Conservation (phyloP, 2,797 vertebrate species). For the Gymnothorax javanicus region DNA sequence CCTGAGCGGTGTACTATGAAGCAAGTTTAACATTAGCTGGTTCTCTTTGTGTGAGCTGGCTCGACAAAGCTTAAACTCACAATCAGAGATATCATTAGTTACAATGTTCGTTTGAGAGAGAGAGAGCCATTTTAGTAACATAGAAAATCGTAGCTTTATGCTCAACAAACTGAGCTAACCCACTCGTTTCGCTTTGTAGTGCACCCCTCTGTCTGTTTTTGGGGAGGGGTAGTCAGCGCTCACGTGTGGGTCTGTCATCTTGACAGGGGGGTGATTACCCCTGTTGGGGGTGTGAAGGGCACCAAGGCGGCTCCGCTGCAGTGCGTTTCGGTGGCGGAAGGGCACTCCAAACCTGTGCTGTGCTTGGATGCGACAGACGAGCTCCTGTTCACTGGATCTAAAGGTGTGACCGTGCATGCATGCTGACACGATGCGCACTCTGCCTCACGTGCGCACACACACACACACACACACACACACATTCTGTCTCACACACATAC, state of each 20-base stretch:
- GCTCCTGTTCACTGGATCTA: constrained; percentile 93
- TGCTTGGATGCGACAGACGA: constrained; percentile 96
- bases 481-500: background rate
- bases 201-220: background rate
- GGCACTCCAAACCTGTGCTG: constrained; percentile 93
- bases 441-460: background rate
- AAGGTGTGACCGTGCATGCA: constrained; percentile 73
- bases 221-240: too few species aligned
- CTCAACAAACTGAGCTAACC: too few species aligned
- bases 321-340: constrained; percentile 91
- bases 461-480: background rate
- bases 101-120: too few species aligned
- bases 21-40: too few species aligned
- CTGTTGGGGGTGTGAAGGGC: constrained; percentile 86
- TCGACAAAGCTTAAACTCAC: too few species aligned
- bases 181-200: too few species aligned
- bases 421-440: background rate
- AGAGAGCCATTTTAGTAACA: too few species aligned
- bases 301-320: constrained; percentile 89
- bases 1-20: too few species aligned
- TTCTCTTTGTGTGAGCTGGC: too few species aligned
- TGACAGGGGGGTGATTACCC: constrained; percentile 90
- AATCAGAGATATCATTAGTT: too few species aligned
- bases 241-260: constrained; percentile 26
- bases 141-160: too few species aligned